Evolutionary conservation across 2,888 invertebrate species (phyloP), one percentile per base, ranked within the genome.

Genomic region (Drosophila merina): DNA sequence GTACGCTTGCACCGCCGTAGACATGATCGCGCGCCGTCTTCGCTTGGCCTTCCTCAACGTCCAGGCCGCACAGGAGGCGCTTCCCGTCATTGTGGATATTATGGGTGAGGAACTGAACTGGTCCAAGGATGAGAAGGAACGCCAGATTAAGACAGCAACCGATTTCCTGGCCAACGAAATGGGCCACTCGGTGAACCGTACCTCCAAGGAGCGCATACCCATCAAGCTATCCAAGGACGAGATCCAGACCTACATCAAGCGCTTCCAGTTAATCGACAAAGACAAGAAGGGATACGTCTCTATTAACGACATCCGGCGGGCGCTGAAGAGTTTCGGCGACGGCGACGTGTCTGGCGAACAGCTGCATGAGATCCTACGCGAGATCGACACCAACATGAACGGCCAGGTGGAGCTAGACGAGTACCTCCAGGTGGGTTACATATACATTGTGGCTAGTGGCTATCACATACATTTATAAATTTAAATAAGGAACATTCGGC

Each of bases 401-500:
- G 99, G 99, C 90, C 98, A 99, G 94, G 98, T 99, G 91, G 99
- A 99, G 93, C 95, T 99, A 92, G 98, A 98, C 92, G 99, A 99
- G 93, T 99, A 99, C 93, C 94, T 99, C 91, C 98, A 99, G 97
- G 99, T 99, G 77, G 68, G 57, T 14, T 4, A 10, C 7, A 9
- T 20, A 8, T 12, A 8, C 33, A 42, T 38, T 48, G 4, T 50
- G 20, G 20, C 20, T 20, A 20, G 20, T 20, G 20, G 20, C 20
- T 20, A 20, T 20, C 20, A 20, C 20, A 20, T 20, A 20, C 20
- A 20, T 20, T 20, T 20, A 20, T 20, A 20, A 20, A 20, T 20
- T 20, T 20, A 20, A 20, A 20, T 20, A 20, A 20, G 20, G 20
- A 20, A 20, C 20, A 20, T 20, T 20, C 20, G 20, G 20, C 20